Percentiles rank a stretch among this genome's conserved stretches.
These are phyloP conservation scores for Glossophaga mutica DNA, from an alignment of 2,797 vertebrate species.

Conservation along the genomic window DNA sequence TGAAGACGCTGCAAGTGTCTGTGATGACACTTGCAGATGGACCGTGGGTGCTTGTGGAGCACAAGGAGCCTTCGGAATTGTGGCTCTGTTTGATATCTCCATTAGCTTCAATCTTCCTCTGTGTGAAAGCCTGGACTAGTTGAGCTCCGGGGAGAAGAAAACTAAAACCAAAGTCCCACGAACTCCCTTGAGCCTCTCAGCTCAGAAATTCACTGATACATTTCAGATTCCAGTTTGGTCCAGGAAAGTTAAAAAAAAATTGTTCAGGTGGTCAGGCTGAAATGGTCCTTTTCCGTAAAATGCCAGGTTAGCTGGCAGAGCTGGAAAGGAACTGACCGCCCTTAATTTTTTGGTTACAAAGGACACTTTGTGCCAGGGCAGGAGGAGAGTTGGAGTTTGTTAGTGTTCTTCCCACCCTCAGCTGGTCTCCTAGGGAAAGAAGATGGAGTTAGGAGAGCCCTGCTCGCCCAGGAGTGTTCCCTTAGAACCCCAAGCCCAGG, in stretches of 20 bases:
- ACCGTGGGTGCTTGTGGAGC: slow-evolving; percentile 32
- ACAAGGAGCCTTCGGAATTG: slow-evolving; percentile 14
- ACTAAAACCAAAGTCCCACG: background rate
- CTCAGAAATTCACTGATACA: background rate
- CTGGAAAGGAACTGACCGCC: background rate
- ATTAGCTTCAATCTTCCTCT: slow-evolving; percentile 57
- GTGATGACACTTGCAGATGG: slow-evolving; percentile 38
- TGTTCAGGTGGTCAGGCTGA: background rate
- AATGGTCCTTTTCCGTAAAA: background rate
- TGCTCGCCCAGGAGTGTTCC: background rate
- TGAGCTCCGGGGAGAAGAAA: background rate
- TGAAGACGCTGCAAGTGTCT: background rate
- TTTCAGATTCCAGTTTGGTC: background rate
- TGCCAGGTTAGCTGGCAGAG: background rate
- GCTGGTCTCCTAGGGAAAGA: background rate
- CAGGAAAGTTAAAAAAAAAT: slow-evolving; percentile 12
- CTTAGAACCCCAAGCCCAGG: background rate
- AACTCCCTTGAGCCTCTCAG: background rate
- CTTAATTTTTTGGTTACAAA: background rate
- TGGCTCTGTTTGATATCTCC: slow-evolving; percentile 56
- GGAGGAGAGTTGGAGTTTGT: background rate
- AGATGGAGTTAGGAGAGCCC: background rate
- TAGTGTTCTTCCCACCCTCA: background rate
- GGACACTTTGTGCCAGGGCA: background rate
- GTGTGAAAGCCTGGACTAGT: slow-evolving; percentile 20